phyloP scores from a whole-genome alignment of 1,140 invertebrate species.

The Neocloeon triangulifer region DNA sequence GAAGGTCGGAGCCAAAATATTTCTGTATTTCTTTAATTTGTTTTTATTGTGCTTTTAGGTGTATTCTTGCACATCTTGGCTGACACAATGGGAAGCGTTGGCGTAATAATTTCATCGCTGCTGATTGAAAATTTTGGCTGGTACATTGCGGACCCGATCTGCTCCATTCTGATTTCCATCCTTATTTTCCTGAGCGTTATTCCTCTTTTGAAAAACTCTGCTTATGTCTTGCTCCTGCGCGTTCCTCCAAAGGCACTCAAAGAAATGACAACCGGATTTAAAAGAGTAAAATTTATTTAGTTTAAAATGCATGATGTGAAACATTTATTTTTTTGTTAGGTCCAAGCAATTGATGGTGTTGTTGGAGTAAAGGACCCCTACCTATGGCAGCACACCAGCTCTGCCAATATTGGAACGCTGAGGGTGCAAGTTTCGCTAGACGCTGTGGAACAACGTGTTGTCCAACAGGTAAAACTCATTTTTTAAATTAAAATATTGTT shows the following conservation, averaged over 20 bases:
- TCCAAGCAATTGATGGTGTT: slow-evolving; percentile 6
- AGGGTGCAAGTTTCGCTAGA: slow-evolving; percentile 5
- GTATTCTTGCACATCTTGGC: slow-evolving; percentile 37
- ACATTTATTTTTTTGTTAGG: slow-evolving; percentile 4
- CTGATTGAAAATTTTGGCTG: slow-evolving; percentile 33
- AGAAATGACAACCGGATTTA: slow-evolving; percentile 11
- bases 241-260: slow-evolving; percentile 12
- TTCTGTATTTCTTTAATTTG: too few relatives aligned
- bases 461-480: slow-evolving; percentile 6
- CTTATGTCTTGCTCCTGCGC: slow-evolving; percentile 19
- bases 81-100: slow-evolving; percentile 35
- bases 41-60: too few relatives aligned
- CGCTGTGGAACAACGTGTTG: slow-evolving; percentile 6
- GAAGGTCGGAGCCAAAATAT: too few relatives aligned
- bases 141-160: slow-evolving; percentile 36
- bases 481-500: neutral
- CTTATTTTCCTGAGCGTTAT: slow-evolving; percentile 30
- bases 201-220: slow-evolving; percentile 28
- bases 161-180: slow-evolving; percentile 32
- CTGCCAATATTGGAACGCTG: slow-evolving; percentile 3
- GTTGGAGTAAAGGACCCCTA: slow-evolving; percentile 4
- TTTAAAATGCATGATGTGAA: neutral
- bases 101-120: slow-evolving; percentile 35
- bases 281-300: slow-evolving; percentile 12
- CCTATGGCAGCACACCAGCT: slow-evolving; percentile 7